Base-by-base conservation (phyloP, 2,888 invertebrate species). In the Sepiola atlantica region DNA sequence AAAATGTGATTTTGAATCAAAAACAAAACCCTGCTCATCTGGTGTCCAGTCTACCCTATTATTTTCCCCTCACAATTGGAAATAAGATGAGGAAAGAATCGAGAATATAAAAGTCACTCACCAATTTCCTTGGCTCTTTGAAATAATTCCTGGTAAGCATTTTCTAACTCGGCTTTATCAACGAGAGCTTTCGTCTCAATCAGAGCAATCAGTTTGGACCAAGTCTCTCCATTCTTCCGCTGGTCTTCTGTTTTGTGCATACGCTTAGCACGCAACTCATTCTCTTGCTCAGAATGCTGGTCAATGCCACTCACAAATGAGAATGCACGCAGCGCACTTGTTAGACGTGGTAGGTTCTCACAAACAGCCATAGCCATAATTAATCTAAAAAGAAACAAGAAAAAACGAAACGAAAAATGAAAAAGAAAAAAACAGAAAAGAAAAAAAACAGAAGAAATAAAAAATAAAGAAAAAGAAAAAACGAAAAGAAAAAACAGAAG, bases 291-390 rank as follows among this genome's bases (percentile, higher is more conserved):
- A 61, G 91, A 55, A 35, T 91, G 45, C 20, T 92, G 45, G 14
- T 95, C 94, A 91, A 94, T 94, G 32, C 94, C 95, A 93, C 95
- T 95, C 32, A 96, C 95, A 45, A 95, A 95, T n/a, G 96, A 95
- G 94, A 96, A 96, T 12, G 95, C 96, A 94, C 96, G 93, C 45
- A 96, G 94, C n/a, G 96, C 96, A 35, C 96, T 95, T 32, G 96
- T 95, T 90, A 96, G 95, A 55, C 96, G 94, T 18, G 96, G 96
- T n/a, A 96, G 94, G 61, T 94, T 95, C 92, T 93, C 92, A 92
- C 92, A 92, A 55, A 55, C 92, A 55, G 54, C 92, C 16, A n/a
- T 28, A 35, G 92, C 92, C 92, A 92, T 92, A n/a, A n/a, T 28
- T 24, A 61, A 61, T 77, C 77, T 77, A 77, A n/a, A 14, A 77